These are phyloP conservation scores for Carassius carassius DNA, from an alignment of 2,113 vertebrate genomes.

Conservation along the genomic window DNA sequence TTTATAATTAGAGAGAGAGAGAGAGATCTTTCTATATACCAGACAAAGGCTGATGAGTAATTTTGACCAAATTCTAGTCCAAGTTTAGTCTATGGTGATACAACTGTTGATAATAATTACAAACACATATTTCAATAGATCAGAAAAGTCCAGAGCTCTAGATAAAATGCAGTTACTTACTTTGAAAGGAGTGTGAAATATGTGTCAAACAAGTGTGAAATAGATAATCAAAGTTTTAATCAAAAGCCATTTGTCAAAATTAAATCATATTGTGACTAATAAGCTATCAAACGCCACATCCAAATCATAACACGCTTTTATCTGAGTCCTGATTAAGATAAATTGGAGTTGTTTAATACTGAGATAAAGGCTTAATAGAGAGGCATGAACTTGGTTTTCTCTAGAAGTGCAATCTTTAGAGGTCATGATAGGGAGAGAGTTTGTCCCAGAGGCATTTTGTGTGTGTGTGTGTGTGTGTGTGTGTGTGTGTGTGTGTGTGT, in stretches of 20 bases:
- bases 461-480: background rate
- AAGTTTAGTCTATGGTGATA: background rate
- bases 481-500: background rate
- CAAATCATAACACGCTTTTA: slow-evolving; percentile 10
- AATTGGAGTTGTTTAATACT: slow-evolving; percentile 4
- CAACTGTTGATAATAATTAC: background rate
- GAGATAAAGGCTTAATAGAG: slow-evolving; percentile 15
- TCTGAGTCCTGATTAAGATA: slow-evolving; percentile 12
- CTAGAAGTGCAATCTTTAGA: background rate
- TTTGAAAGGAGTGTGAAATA: slow-evolving; percentile 19
- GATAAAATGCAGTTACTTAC: background rate
- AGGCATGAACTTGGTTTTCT: background rate
- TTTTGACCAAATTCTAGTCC: background rate
- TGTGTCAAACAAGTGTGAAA: slow-evolving; percentile 5
- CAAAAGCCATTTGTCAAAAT: slow-evolving; percentile 36
- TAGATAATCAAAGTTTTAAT: slow-evolving; percentile 24
- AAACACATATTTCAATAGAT: background rate
- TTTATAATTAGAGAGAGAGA: no score
- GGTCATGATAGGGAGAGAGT: background rate
- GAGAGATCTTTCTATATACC: background rate
- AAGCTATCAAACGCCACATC: slow-evolving; percentile 27
- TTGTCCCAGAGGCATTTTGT: background rate
- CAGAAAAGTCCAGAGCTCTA: background rate
- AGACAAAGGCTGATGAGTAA: background rate
- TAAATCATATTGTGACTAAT: slow-evolving; percentile 36